Base-by-base conservation (phyloP, 30 jellyfish, hydroid and myxozoan genomes). In the Catostylus mosaicus region DNA sequence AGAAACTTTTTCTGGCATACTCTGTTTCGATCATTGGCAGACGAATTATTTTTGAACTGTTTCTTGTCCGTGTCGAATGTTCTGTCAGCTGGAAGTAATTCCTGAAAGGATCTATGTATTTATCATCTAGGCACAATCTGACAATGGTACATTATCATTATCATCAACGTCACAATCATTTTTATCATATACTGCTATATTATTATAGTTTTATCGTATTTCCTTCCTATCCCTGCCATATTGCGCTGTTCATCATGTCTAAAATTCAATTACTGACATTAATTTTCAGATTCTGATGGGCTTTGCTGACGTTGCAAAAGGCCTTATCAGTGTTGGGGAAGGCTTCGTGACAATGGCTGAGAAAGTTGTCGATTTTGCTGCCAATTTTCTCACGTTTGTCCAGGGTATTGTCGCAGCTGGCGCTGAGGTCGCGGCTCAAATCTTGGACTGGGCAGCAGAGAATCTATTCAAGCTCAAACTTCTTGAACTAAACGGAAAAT, bases 241-340 rank as follows among this genome's bases (percentile, higher is more conserved):
- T n/a, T n/a, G n/a, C n/a, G n/a, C n/a, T n/a, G n/a, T n/a, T n/a
- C n/a, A n/a, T n/a, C n/a, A n/a, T n/a, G n/a, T n/a, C n/a, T n/a
- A n/a, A n/a, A n/a, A n/a, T n/a, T n/a, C n/a, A 22, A 34, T 11
- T 23, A 14, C 30, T 31, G 29, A 34, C 45, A n/a, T 8, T 69
- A 11, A 29, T 14, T 73, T 79, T 78, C 52, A 88, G 97, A 71
- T 88, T 34, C 32, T 80, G 70, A 57, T 75, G 62, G 97, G 92
- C 61, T 47, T 88, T 45, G 57, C 83, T 30, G 92, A 88, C 29
- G 51, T 88, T 30, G 97, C 89, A 20, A 70, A 88, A 60, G 83
- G 84, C 16, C 89, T 88, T 35, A 54, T 88, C 0, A 54, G 64
- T 36, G 85, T 80, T 18, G 92, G 89, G 0, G 45, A 79, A 30